phyloP scores from a whole-genome alignment of 2,113 vertebrate genomes.

The Corynorhinus townsendii region DNA sequence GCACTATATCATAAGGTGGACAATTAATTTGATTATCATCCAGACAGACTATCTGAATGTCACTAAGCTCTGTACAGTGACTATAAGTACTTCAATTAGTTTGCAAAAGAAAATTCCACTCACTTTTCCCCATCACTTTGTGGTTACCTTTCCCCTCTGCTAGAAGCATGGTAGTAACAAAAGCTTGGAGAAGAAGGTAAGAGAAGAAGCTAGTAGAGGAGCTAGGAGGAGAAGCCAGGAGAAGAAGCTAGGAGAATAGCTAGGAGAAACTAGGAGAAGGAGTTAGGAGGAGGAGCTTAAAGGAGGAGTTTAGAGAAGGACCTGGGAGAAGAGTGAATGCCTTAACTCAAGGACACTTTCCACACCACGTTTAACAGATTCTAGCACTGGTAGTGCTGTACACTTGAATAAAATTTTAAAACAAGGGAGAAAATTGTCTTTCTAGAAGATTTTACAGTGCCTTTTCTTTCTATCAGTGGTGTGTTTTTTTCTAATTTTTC shows the following conservation, averaged over 20 bases:
- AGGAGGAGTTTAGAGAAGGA: not conserved
- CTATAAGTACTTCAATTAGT: slow-evolving; percentile 36
- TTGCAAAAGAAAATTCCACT: slow-evolving; percentile 27
- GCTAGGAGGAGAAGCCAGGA: not conserved
- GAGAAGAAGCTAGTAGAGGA: not conserved
- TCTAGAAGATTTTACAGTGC: not conserved
- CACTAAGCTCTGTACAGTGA: slow-evolving; percentile 69
- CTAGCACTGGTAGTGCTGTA: not conserved
- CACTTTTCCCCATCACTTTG: not conserved
- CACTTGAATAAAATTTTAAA: not conserved
- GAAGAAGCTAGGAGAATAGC: not conserved
- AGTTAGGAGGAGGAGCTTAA: not conserved
- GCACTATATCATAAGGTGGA: slow-evolving; percentile 75
- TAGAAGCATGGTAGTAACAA: not conserved
- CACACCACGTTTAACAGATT: not conserved
- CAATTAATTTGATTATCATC: slow-evolving; percentile 83
- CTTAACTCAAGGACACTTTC: not conserved
- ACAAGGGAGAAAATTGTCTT: not conserved
- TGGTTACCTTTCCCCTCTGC: slow-evolving; percentile 34
- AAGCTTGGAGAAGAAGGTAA: not conserved
- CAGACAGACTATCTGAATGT: not conserved
- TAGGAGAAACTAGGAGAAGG: not conserved
- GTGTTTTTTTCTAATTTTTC: not conserved
- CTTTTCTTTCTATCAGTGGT: not conserved
- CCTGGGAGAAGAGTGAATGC: not conserved